Base-by-base conservation (phyloP, 2,888 invertebrate species). In the Empis livida region DNA sequence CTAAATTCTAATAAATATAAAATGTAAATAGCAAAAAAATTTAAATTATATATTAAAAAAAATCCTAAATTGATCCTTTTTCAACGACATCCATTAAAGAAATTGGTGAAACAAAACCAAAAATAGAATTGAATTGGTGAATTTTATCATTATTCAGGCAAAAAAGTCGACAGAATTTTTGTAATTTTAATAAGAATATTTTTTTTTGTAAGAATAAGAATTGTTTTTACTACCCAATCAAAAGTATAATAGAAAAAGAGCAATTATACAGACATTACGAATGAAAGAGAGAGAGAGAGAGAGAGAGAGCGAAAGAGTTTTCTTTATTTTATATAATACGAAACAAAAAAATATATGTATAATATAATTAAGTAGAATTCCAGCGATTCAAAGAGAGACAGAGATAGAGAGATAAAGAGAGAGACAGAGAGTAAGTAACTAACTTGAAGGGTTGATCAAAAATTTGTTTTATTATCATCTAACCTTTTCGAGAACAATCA, bases 41-140 rank as follows among this genome's bases (percentile, higher is more conserved):
- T 20, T 5, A 20, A 20, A 20, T 20, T 20, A 20, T 20, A n/a
- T n/a, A 20, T 5, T 20, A 20, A 27, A 27, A 5, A 27, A 27
- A 27, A 27, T 27, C 9, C 23, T 27, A 27, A 8, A 8, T 20
- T 27, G 23, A 27, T 27, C 23, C 5, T 5, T 27, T 27, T 27
- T 27, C 23, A 27, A 27, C 23, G 48, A 52, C 56, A 51, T 51
- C 51, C 57, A 57, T 56, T 60, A 58, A 59, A 60, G 59, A 60
- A 60, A 55, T 55, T 13, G 10, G 46, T 42, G 56, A 59, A 55
- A 54, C 54, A 46, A 55, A 53, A n/a, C n/a, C n/a, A n/a, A n/a
- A n/a, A n/a, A n/a, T n/a, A 49, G 52, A 50, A 53, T 37, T 47
- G 52, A 55, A 53, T 58, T 51, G 45, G 55, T 52, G 48, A 53